Percentiles rank a stretch among this genome's conserved stretches.
phyloP scores from a whole-genome alignment of 2,797 vertebrate species.

The Stomatorhinus walkeri region DNA sequence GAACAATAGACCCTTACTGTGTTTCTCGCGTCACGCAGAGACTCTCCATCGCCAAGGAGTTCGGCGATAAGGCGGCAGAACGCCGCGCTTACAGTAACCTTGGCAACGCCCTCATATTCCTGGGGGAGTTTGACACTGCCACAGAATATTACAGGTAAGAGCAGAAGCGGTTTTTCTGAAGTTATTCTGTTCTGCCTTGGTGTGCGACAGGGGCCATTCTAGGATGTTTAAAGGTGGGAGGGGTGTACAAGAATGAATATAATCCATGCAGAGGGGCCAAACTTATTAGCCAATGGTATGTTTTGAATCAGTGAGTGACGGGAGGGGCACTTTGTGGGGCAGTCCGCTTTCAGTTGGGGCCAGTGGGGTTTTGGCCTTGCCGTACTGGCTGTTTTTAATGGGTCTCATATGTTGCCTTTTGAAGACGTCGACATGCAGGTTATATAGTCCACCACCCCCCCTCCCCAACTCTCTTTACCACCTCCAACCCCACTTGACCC shows the following conservation, averaged over 20 bases:
- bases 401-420: background rate
- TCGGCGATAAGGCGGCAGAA: slow-evolving; percentile 92
- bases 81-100: slow-evolving; percentile 92
- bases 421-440: background rate
- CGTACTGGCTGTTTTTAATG: background rate
- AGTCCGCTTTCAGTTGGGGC: background rate
- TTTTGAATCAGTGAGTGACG: background rate
- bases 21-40: slow-evolving; percentile 58
- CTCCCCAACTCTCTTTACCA: background rate
- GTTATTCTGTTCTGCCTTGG: background rate
- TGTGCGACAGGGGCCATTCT: background rate
- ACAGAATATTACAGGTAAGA: slow-evolving; percentile 92
- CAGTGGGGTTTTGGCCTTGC: background rate
- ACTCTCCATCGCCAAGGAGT: slow-evolving; percentile 94
- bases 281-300: background rate
- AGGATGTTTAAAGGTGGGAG: background rate
- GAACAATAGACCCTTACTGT: background rate
- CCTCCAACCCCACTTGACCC: background rate
- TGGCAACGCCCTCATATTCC: slow-evolving; percentile 90
- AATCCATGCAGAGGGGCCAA: background rate
- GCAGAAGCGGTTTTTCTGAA: background rate
- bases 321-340: background rate
- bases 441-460: background rate
- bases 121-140: slow-evolving; percentile 83
- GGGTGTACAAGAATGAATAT: background rate